Base-by-base conservation (phyloP, 23 tunicate genomes). In the Phallusia fumigata region DNA sequence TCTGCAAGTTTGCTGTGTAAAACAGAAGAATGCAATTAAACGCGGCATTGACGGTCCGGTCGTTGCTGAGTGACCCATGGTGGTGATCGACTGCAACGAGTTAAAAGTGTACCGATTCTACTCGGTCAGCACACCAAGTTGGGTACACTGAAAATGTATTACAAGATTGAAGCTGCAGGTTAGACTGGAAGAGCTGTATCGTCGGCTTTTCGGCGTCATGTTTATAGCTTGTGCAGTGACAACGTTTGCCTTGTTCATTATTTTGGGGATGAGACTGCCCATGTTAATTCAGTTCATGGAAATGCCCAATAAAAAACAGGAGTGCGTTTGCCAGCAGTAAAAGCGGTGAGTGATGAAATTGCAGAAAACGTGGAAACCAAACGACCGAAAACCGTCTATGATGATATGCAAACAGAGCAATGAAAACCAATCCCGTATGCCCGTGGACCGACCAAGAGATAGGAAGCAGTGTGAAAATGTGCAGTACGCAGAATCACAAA, bases 331-430 rank as follows among this genome's bases (percentile, higher is more conserved):
- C 22, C 36, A 5, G 19, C 77, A 19, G 3, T 34, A 6, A 78
- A 78, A 78, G 35, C 81, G 6, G 81, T 78, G 10, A 78, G 34
- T 5, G 81, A 75, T 6, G 81, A 74, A 33, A 34, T 74, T 11
- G 33, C 3, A 32, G 11, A 33, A 1, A 74, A 74, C 13, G 12
- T 30, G 8, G 44, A 33, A 65, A 74, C 77, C 1, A 34, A 74
- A 34, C 2, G 15, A 74, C 8, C 77, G 13, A 78, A 78, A 36
- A 78, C 21, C 0, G 64, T 35, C 50, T 78, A 78, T 30, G 81
- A 78, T 6, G 64, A 44, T 40, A 36, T 40, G 13, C 81, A 78
- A 10, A 30, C 30, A 31, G 58, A 40, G 31, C 22, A 21, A 15
- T 18, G 80, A 45, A 22, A 33, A 58, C 16, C 69, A 58, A 6